Conservation (phyloP, 2,797 vertebrate genomes). For the Onychomys leucogaster region DNA sequence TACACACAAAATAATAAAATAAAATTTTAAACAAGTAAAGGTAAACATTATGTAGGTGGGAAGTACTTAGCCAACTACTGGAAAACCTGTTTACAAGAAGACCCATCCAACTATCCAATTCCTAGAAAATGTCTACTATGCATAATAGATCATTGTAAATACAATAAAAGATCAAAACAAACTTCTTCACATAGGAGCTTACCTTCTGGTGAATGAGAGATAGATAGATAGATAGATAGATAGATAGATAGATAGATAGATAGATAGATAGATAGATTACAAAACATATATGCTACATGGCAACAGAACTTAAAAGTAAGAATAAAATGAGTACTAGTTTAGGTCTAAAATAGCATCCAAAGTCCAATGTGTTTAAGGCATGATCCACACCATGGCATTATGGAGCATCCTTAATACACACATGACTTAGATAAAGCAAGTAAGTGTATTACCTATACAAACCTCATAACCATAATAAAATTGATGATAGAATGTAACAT, state of each 20-base stretch:
- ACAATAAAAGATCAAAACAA: conserved; percentile 25
- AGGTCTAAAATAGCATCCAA: neutral
- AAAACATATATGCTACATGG: neutral
- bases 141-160: neutral
- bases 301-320: neutral
- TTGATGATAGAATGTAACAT: neutral
- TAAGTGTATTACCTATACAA: neutral
- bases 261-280: neutral
- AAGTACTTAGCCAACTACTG: neutral
- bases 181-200: neutral
- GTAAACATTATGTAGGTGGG: neutral
- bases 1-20: neutral
- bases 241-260: neutral
- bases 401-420: neutral
- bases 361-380: neutral
- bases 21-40: neutral
- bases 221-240: neutral
- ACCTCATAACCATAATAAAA: neutral
- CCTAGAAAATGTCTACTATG: neutral
- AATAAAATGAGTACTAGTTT: neutral
- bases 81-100: neutral
- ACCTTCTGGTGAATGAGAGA: neutral
- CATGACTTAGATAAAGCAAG: neutral
- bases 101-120: neutral
- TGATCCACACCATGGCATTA: too few relatives aligned